phyloP scores from a whole-genome alignment of 2,888 invertebrate genomes.

The Mantis religiosa region DNA sequence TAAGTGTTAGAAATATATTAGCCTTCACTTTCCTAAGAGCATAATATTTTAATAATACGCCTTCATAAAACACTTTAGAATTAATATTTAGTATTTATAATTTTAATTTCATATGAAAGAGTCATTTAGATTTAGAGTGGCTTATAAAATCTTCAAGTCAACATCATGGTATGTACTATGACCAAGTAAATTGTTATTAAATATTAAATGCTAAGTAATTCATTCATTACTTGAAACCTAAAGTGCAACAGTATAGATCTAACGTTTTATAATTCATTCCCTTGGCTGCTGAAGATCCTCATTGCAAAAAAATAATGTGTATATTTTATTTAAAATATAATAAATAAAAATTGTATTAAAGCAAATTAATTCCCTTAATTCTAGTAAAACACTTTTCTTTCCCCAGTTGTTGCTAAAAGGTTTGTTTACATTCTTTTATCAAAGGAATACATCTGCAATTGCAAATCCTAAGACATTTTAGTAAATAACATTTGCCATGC shows the following conservation, averaged over 20 bases:
- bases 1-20: too few species aligned
- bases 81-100: too few species aligned
- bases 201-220: background rate
- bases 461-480: background rate
- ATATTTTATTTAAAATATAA: background rate
- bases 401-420: background rate
- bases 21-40: too few species aligned
- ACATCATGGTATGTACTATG: too few species aligned
- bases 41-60: too few species aligned
- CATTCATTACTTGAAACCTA: background rate
- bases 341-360: background rate
- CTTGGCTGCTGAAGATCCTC: background rate
- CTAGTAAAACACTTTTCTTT: background rate
- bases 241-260: background rate
- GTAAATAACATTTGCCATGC: background rate
- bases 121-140: too few species aligned
- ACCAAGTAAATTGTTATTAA: background rate
- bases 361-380: background rate
- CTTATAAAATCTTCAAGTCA: too few species aligned
- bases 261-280: background rate
- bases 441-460: background rate
- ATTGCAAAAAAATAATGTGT: background rate
- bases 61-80: too few species aligned
- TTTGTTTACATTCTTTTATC: background rate
- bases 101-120: too few species aligned